Evolutionary conservation across 2,888 invertebrate species (phyloP), one percentile per base, ranked within the genome.

Genomic region (Chalcosyrphus nemorum): DNA sequence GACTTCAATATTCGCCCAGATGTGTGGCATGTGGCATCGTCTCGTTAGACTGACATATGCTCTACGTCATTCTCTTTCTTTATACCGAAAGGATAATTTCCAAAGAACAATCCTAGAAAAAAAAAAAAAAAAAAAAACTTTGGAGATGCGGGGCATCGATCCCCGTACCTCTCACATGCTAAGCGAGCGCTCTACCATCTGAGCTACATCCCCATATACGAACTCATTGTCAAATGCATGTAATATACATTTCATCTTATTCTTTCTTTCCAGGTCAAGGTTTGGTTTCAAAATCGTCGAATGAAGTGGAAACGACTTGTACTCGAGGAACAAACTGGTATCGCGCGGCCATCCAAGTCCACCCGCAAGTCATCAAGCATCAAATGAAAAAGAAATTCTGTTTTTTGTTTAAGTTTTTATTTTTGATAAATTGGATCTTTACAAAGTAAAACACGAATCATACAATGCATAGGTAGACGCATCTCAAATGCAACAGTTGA

Each of bases 261-360:
- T 50, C 27, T 21, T 84, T 15, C 72, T 56, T 90, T 89, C 47
- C 89, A 96, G 95, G 95, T 96, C 1, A 95, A 96, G 92, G 95
- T 96, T 11, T 96, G 96, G 96, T 96, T 96, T 89, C 96, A 96
- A 92, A 96, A 96, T 89, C 93, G 96, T 68, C 93, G 96, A 75
- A 97, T 97, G 96, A 97, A 96, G 88, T 95, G 95, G 94, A 97
- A 97, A 90, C 92, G 96, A 80, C 94, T 94, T 15, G 95, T 94
- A 89, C 92, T 93, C 74, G 93, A 93, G 24, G 76, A 86, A 19
- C 70, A 56, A 35, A 78, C 56, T 35, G 74, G 80, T 13, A 65
- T 17, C 7, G 17, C 29, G 2, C 59, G 65, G 32, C 15, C 45
- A 15, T 11, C 50, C 0, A 84, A 80, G 65, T 38, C 50, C 5